Base-by-base conservation (phyloP, 2,888 invertebrate genomes). In the Sinohyriopsis cumingii region DNA sequence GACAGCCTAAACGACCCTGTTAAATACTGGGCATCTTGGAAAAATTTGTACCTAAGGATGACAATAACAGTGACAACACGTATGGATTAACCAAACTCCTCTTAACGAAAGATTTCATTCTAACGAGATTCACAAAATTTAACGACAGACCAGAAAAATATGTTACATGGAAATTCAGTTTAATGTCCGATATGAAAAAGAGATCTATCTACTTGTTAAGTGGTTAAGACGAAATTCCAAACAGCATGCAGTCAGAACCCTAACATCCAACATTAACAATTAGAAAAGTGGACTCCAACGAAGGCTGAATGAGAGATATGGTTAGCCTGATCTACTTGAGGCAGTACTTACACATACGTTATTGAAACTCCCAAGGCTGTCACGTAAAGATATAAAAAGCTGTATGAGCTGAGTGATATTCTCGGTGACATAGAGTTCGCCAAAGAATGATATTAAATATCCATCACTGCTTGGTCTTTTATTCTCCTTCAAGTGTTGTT, bases 181-280 rank as follows among this genome's bases (percentile, higher is more conserved):
- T 73, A 54, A 53, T 19, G 24, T 62, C 55, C 19, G 63, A 71
- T 19, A 64, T 71, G 57, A 62, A 7, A 69, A 72, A 59, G 75
- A 75, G 45, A 63, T 68, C n/a, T 70, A 75, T 45, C 54, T 72
- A 18, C 53, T 71, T 3, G 73, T 73, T 6, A 72, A 70, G 65
- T 73, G 76, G 73, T 28, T 76, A 6, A 74, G 76, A 12, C 28
- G 54, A 3, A 33, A 20, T 3, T 68, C 72, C 0, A 55, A 22
- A 20, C 65, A 33, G 25, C 74, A 76, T n/a, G 72, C 71, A 7
- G 20, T 69, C 3, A 69, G 69, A 22, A 55, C 74, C 7, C 69
- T 65, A 63, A 59, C 70, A n/a, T 68, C 73, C 7, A 67, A 71
- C 53, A 57, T 25, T 1, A 54, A 45, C 25, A 54, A 67, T 24